phyloP scores from a whole-genome alignment of 2,888 invertebrate genomes.

The Mycogona germanica region DNA sequence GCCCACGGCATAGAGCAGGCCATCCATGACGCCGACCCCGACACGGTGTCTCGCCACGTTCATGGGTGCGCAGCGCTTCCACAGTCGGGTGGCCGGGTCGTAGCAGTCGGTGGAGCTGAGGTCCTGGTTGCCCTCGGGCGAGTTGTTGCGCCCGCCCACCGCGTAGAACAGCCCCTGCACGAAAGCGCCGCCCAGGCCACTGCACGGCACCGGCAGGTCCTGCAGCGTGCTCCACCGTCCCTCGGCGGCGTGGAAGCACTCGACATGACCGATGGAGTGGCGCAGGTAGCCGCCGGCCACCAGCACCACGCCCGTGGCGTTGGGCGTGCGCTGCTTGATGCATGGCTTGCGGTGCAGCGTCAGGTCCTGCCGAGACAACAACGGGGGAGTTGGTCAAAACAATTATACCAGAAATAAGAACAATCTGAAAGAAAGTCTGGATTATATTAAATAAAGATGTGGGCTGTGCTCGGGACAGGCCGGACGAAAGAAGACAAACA shows the following conservation, averaged over 20 bases:
- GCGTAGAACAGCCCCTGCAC: conserved; percentile 64
- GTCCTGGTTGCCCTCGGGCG: conserved; percentile 55
- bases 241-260: conserved; percentile 78
- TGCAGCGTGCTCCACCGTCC: conserved; percentile 71
- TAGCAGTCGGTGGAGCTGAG: conserved; percentile 57
- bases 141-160: conserved; percentile 84
- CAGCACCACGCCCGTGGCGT: conserved; percentile 79
- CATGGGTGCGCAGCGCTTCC: conserved; percentile 69
- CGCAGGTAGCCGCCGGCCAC: conserved; percentile 81
- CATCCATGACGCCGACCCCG: conserved; percentile 90
- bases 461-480: too few species aligned
- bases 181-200: conserved; percentile 67
- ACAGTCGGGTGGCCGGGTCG: conserved; percentile 71
- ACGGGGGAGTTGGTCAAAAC: too few species aligned
- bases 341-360: conserved; percentile 74
- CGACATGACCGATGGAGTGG: conserved; percentile 73
- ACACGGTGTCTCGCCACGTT: conserved; percentile 75
- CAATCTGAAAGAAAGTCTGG: too few species aligned
- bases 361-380: too few species aligned
- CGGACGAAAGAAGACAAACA: too few species aligned
- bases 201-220: conserved; percentile 71
- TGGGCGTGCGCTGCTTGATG: conserved; percentile 74
- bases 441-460: too few species aligned
- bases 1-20: conserved; percentile 78
- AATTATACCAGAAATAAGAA: too few species aligned